Percentiles rank a stretch among this genome's conserved stretches.
Conservation (phyloP, 2,797 vertebrate genomes). For the Pipistrellus kuhlii region DNA sequence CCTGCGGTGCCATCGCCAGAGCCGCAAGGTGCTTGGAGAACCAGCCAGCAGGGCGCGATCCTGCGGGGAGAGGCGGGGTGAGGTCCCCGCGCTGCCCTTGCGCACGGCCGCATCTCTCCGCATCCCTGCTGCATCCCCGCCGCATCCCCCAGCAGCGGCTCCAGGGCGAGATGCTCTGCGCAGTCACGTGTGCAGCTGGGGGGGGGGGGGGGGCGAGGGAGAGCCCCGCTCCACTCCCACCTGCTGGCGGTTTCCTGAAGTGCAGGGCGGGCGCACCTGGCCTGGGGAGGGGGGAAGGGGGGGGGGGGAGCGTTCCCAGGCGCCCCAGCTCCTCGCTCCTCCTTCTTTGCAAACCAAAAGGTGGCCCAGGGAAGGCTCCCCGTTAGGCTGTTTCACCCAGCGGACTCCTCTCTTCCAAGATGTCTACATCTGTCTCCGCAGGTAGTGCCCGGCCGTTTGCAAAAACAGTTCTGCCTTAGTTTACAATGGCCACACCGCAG, state of each 20-base stretch:
- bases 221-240: conserved; percentile 81
- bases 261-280: conserved; percentile 78
- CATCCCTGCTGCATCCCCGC: fast-evolving
- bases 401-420: too few relatives aligned
- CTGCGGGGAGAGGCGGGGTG: background rate
- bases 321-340: background rate
- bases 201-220: too few relatives aligned
- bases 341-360: background rate
- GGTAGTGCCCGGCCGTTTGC: too few relatives aligned
- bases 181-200: background rate
- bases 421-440: too few relatives aligned
- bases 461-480: background rate
- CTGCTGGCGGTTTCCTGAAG: conserved; percentile 85
- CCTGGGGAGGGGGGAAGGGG: background rate
- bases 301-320: too few relatives aligned
- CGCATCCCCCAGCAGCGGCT: too few relatives aligned
- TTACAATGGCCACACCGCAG: background rate
- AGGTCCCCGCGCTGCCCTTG: fast-evolving
- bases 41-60: background rate
- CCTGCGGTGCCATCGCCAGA: conserved; percentile 53
- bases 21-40: conserved; percentile 44
- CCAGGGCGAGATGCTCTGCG: too few relatives aligned
- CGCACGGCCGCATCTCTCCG: fast-evolving
- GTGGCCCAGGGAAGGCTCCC: background rate
- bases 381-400: background rate